Percentiles rank a stretch among this genome's conserved stretches.
Evolutionary conservation across 2,797 vertebrate species (phyloP).

Genomic region (Pogonophryne albipinna): DNA sequence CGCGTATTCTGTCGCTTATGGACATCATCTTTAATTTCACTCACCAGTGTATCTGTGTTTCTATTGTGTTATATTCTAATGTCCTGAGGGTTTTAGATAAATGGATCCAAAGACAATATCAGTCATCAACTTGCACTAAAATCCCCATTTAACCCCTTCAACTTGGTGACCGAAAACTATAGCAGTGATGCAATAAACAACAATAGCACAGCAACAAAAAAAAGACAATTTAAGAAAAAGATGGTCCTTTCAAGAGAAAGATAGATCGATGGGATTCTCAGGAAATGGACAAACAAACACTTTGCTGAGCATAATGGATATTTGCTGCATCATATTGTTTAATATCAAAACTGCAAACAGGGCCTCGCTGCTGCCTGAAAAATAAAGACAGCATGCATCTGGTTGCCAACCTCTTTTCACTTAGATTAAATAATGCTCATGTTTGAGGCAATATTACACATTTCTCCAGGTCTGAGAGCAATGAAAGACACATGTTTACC

Average conservation of each 20-base stretch:
- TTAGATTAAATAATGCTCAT: too few species aligned
- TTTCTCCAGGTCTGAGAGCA: not conserved
- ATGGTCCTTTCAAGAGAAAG: not conserved
- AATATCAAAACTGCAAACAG: too few species aligned
- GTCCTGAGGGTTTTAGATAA: too few species aligned
- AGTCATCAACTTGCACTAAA: not conserved
- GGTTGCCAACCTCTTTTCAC: not conserved
- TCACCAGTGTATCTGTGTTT: too few species aligned
- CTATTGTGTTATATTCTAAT: too few species aligned
- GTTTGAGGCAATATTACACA: not conserved
- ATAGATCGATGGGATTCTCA: conserved; percentile 2
- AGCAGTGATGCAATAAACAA: not conserved
- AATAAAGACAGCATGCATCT: too few species aligned
- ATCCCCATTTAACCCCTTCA: not conserved
- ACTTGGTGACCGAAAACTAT: not conserved
- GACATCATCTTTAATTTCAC: too few species aligned
- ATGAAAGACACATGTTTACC: not conserved
- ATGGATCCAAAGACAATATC: too few species aligned
- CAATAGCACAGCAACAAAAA: not conserved
- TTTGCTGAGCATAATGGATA: not conserved
- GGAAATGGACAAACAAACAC: not conserved
- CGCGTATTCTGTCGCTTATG: too few species aligned
- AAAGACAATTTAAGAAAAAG: not conserved
- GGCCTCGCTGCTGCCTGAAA: too few species aligned
- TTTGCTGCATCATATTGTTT: not conserved